Base-by-base conservation (phyloP, 1,140 invertebrate species). In the Arion vulgaris region DNA sequence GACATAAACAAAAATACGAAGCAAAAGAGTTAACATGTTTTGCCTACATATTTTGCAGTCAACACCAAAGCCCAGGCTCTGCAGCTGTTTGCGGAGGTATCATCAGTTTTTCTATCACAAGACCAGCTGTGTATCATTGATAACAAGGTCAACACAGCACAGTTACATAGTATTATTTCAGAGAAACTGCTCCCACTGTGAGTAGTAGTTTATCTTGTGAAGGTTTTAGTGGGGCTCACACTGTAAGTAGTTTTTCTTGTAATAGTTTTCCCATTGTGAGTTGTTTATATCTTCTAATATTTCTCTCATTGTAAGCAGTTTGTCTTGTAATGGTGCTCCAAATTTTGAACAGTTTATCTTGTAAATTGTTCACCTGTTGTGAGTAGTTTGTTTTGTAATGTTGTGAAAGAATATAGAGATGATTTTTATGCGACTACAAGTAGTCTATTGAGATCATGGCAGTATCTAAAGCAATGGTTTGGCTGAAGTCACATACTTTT, bases 181-280 rank as follows among this genome's bases (percentile, higher is more conserved):
- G 86, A 90, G 19, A 85, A 87, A 38, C 86, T 92, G 5, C 87
- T 92, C 32, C 90, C 91, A 66, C 88, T 90, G 91, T 92, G 86
- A 88, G 91, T 89, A n/a, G 91, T 89, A n/a, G 53, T 23, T 57
- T 57, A 23, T 57, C 53, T 15, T n/a, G n/a, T n/a, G n/a, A n/a
- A n/a, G n/a, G n/a, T n/a, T n/a, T n/a, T n/a, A n/a, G n/a, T n/a
- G n/a, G n/a, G n/a, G n/a, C n/a, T n/a, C n/a, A n/a, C n/a, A n/a
- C n/a, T n/a, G n/a, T n/a, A 19, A 71, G n/a, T 23, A n/a, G n/a
- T 19, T 51, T 51, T 23, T 23, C 51, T 51, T 57, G 32, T 19
- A 32, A 1, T 32, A 23, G 38, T 9, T 79, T 71, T 79, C 36
- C 15, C 69, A 19, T 74, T 75, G 13, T 62, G 53, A 57, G n/a